Percentiles rank a stretch among this genome's conserved stretches.
phyloP scores from a whole-genome alignment of 2,797 vertebrate species.

The Melanitta fusca region DNA sequence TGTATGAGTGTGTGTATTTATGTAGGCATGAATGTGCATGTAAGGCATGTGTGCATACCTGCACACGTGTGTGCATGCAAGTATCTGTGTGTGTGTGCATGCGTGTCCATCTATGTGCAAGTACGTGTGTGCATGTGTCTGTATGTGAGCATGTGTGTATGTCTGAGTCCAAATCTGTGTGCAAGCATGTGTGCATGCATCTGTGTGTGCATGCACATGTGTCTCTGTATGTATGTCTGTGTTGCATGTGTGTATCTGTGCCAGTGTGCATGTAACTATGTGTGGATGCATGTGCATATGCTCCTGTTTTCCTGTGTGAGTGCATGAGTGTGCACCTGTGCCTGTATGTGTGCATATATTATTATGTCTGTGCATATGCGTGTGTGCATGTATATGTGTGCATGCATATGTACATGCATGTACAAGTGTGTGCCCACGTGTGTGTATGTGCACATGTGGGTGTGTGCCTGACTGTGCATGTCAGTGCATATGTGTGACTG shows the following conservation, averaged over 20 bases:
- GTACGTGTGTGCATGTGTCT: rapidly evolving
- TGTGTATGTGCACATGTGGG: neutral
- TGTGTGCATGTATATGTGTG: rapidly evolving
- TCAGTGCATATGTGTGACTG: no score
- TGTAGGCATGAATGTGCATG: no score
- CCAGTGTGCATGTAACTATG: rapidly evolving
- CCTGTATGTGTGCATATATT: no score
- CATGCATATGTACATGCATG: rapidly evolving
- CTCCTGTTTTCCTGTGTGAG: no score
- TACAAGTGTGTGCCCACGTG: neutral
- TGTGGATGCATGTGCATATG: rapidly evolving
- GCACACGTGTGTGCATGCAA: rapidly evolving
- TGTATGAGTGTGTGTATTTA: rapidly evolving
- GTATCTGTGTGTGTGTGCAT: no score
- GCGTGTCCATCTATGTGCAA: neutral
- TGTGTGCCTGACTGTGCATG: neutral
- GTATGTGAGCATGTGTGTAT: no score
- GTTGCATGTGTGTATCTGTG: neutral
- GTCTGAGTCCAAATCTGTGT: neutral
- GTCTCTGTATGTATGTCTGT: rapidly evolving
- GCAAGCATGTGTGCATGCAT: rapidly evolving
- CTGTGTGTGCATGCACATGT: no score
- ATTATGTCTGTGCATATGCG: rapidly evolving
- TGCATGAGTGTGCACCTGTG: rapidly evolving
- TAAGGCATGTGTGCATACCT: rapidly evolving